A percentile compares a stretch with the other conserved stretches of the same genome.
phyloP scores from a whole-genome alignment of 37 sponge, comb jelly and placozoan species.

The Hormiphora californensis region DNA sequence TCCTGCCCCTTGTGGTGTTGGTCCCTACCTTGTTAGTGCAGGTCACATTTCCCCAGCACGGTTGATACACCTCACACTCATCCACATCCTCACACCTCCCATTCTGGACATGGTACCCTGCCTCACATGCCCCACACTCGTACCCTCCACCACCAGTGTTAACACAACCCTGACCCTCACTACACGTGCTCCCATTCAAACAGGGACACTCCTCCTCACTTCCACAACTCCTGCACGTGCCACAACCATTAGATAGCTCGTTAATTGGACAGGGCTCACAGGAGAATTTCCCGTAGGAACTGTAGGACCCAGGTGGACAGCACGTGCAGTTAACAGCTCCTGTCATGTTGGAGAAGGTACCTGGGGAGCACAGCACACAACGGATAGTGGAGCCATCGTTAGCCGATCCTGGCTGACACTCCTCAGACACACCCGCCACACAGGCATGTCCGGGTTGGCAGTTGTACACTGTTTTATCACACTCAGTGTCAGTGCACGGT shows the following conservation, averaged over 20 bases:
- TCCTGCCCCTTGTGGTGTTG: no score
- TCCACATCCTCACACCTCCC: constrained; percentile 58
- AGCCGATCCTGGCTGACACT: background rate
- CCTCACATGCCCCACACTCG: constrained; percentile 55
- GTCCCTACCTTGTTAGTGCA: constrained; percentile 57
- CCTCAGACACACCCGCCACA: constrained; percentile 34
- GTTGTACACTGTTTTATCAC: background rate
- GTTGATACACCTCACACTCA: constrained; percentile 57
- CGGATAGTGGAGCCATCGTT: background rate
- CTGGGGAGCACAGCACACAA: constrained; percentile 11
- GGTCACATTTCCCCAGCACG: constrained; percentile 55
- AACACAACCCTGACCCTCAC: constrained; percentile 4
- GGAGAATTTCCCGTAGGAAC: constrained; percentile 17
- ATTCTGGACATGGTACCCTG: constrained; percentile 36
- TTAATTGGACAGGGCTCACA: background rate
- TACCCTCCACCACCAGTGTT: background rate
- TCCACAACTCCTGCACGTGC: background rate
- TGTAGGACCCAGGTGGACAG: constrained; percentile 26
- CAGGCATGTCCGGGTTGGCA: constrained; percentile 17
- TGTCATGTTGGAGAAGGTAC: background rate
- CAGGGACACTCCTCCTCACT: background rate
- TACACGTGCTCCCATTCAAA: background rate
- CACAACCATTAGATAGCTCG: constrained; percentile 11
- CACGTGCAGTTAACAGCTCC: background rate
- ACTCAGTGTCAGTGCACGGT: background rate